A percentile compares a stretch with the other conserved stretches of the same genome.
Conservation (phyloP, 1,140 invertebrate genomes). For the Drosophila simulans region DNA sequence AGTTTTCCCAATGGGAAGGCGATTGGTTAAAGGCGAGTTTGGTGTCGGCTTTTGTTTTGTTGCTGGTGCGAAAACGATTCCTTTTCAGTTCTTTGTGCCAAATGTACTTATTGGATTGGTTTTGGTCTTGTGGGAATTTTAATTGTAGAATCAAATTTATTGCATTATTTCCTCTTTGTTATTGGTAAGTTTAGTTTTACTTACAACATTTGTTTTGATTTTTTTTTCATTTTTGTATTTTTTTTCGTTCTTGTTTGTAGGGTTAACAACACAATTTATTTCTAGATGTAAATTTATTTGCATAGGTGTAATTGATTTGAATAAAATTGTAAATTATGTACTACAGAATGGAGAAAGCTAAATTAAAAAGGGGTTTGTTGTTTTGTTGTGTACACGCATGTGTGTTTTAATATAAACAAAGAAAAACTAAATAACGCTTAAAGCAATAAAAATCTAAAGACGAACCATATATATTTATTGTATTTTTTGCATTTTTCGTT, state of each 20-base stretch:
- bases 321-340: conserved; percentile 67
- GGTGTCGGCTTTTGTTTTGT: conserved; percentile 31
- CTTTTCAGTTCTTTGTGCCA: conserved; percentile 40
- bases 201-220: conserved; percentile 43
- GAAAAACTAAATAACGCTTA: conserved; percentile 84
- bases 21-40: conserved; percentile 38
- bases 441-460: conserved; percentile 77
- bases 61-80: conserved; percentile 28
- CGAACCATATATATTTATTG: conserved; percentile 58
- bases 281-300: conserved; percentile 58
- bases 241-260: conserved; percentile 23
- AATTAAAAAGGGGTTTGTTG: conserved; percentile 53
- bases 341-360: conserved; percentile 67
- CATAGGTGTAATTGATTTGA: conserved; percentile 63
- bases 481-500: conserved; percentile 51
- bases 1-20: conserved; percentile 6
- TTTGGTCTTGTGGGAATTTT: conserved; percentile 38
- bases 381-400: conserved; percentile 51
- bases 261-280: conserved; percentile 75
- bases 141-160: conserved; percentile 62
- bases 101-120: conserved; percentile 29
- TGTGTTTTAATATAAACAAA: conserved; percentile 73
- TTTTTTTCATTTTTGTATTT: conserved; percentile 41
- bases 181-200: conserved; percentile 41
- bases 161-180: conserved; percentile 50